phyloP scores from a whole-genome alignment of 2,888 invertebrate species.

The Anticlea derivata region DNA sequence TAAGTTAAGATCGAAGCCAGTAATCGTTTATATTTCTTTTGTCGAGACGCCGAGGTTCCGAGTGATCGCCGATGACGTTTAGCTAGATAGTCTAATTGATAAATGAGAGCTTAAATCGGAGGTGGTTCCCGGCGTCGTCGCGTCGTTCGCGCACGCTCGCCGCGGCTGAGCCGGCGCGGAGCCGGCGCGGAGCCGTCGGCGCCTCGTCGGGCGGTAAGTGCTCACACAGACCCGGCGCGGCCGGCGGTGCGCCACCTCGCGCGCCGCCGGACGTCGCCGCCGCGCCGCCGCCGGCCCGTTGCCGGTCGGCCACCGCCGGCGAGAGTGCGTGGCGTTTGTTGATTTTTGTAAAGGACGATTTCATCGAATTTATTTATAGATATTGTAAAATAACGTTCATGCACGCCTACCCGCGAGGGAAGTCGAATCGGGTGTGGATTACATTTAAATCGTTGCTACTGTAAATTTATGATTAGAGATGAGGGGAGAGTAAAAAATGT shows the following conservation, averaged over 20 bases:
- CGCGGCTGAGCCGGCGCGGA: slow-evolving; percentile 38
- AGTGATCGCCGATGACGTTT: slow-evolving; percentile 68
- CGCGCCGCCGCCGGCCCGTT: slow-evolving; percentile 32
- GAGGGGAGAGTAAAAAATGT: slow-evolving; percentile 73
- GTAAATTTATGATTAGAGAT: slow-evolving; percentile 76
- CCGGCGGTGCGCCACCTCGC: slow-evolving; percentile 9
- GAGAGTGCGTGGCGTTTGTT: slow-evolving; percentile 54
- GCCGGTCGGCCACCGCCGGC: slow-evolving; percentile 36
- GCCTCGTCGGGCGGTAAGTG: slow-evolving; percentile 59
- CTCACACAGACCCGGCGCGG: slow-evolving; percentile 35
- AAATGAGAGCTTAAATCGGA: slow-evolving; percentile 72
- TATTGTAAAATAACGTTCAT: slow-evolving; percentile 77
- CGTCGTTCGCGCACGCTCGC: slow-evolving; percentile 46
- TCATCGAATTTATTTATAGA: slow-evolving; percentile 84
- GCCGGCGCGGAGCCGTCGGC: slow-evolving; percentile 35
- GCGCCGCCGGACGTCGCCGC: background rate
- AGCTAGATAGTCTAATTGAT: slow-evolving; percentile 76
- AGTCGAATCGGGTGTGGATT: slow-evolving; percentile 77
- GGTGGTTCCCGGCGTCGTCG: slow-evolving; percentile 54
- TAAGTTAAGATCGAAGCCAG: slow-evolving; percentile 75
- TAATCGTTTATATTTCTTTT: slow-evolving; percentile 68
- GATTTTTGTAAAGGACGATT: slow-evolving; percentile 76
- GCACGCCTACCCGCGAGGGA: slow-evolving; percentile 71
- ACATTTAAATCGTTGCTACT: slow-evolving; percentile 79
- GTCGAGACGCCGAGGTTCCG: slow-evolving; percentile 64